Evolutionary conservation across 2,797 vertebrate species (phyloP), one percentile per base, ranked within the genome.

Genomic region (Acanthornis magna): DNA sequence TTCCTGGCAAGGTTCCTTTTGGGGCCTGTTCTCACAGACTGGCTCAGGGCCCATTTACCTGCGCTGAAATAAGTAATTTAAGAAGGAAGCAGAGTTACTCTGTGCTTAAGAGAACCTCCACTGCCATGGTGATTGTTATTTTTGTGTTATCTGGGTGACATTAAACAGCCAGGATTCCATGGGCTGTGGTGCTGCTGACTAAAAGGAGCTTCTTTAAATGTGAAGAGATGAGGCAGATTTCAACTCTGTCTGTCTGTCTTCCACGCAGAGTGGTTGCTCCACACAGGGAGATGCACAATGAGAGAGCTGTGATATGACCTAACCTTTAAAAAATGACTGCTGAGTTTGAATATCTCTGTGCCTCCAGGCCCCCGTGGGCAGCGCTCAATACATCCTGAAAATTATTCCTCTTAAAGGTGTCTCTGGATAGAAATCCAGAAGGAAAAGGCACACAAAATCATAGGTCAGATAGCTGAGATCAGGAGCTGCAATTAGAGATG

Each of bases 291-390:
- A 36, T 36, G 75, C 91, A 88, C 30, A 74, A 57, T 26, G 22
- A 70, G 60, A 80, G 40, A 65, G 60, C 85, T 84, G 13, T 72
- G 70, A 72, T 89, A 36, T 20, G 70, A 74, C 47, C 58, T 91
- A 95, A 91, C 76, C 79, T 93, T 93, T 97, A 83, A 76, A 73
- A 95, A 76, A 63, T 57, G 12, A 60, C 58, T 60, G 14, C 43
- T 48, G 87, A 47, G 27, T 53, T 78, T 67, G 58, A 73, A 12
- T 70, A 78, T 66, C 70, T 88, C 43, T 13, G 32, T 34, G 58
- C 40, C 58, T 91, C n/a, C 40, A 43, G 32, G 58, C 22, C 32
- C 53, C 60, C 50, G 17, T 15, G 63, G 73, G 55, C 40, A 88
- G 10, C 2, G 10, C 58, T 81, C 43, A 13, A 13, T 51, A 29